Conservation (phyloP, 35 echinoderm and acorn worm species). For the Apostichopus californicus region DNA sequence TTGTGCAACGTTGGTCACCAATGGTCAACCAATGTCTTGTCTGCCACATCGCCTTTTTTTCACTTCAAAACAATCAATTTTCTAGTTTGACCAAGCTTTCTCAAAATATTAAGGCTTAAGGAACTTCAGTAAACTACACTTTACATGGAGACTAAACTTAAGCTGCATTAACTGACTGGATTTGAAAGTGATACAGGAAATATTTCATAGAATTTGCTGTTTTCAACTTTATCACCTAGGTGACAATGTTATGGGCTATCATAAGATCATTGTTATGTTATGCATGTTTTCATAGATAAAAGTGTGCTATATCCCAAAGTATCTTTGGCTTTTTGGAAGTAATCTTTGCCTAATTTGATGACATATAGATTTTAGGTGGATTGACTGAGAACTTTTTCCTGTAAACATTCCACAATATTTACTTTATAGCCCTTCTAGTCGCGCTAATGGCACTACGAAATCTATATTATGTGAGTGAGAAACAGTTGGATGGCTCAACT, state of each 20-base stretch:
- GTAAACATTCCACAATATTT: not conserved
- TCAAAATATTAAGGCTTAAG: too few relatives aligned
- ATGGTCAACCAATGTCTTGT: too few relatives aligned
- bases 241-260: not conserved
- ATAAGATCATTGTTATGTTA: not conserved
- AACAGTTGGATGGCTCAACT: not conserved
- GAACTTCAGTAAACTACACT: too few relatives aligned
- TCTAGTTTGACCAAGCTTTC: too few relatives aligned
- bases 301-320: too few relatives aligned
- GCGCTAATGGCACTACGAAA: not conserved
- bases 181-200: not conserved
- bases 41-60: too few relatives aligned
- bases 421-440: not conserved
- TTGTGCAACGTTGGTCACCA: too few relatives aligned
- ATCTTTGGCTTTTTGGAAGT: not conserved
- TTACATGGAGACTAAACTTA: too few relatives aligned
- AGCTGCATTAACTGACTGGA: too few relatives aligned
- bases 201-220: not conserved
- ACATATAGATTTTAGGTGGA: not conserved
- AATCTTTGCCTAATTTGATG: not conserved
- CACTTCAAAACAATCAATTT: too few relatives aligned
- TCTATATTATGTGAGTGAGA: not conserved
- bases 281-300: not conserved
- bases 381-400: not conserved
- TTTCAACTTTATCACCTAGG: not conserved